Evolutionary conservation across 2,113 vertebrate genomes (phyloP).

Genomic region (Ovibos moschatus): DNA sequence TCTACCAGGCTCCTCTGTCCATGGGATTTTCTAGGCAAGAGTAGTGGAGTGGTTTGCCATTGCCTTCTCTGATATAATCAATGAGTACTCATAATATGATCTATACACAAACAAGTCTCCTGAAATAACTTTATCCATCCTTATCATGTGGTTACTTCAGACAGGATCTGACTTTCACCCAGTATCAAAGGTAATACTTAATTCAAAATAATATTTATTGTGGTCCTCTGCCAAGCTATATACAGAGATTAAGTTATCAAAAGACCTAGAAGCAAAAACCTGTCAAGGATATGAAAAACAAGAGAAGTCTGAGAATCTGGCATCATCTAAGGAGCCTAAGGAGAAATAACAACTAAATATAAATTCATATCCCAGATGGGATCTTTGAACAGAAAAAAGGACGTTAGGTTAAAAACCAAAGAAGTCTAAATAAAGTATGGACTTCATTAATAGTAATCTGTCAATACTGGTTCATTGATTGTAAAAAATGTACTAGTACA

Average conservation of each 20-base stretch:
- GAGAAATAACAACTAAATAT: not conserved
- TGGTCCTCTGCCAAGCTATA: not conserved
- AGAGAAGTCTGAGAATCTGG: not conserved
- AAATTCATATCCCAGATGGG: not conserved
- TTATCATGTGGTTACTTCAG: not conserved
- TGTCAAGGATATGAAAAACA: not conserved
- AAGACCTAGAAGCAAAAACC: not conserved
- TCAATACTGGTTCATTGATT: not conserved
- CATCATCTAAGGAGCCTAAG: not conserved
- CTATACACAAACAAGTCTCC: not conserved
- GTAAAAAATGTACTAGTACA: not conserved
- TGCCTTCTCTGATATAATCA: not conserved
- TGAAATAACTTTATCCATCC: not conserved
- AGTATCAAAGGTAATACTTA: not conserved
- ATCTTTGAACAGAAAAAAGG: not conserved
- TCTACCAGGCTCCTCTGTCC: not conserved
- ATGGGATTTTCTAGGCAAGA: not conserved
- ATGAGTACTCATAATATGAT: not conserved
- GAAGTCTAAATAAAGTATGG: not conserved
- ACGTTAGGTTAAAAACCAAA: not conserved
- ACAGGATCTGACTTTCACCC: not conserved
- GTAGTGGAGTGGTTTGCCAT: not conserved
- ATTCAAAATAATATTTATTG: not conserved
- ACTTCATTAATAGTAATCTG: not conserved
- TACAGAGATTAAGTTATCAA: not conserved